Base-by-base conservation (phyloP, 2,888 invertebrate species). In the Hemicrepidius hirtus region DNA sequence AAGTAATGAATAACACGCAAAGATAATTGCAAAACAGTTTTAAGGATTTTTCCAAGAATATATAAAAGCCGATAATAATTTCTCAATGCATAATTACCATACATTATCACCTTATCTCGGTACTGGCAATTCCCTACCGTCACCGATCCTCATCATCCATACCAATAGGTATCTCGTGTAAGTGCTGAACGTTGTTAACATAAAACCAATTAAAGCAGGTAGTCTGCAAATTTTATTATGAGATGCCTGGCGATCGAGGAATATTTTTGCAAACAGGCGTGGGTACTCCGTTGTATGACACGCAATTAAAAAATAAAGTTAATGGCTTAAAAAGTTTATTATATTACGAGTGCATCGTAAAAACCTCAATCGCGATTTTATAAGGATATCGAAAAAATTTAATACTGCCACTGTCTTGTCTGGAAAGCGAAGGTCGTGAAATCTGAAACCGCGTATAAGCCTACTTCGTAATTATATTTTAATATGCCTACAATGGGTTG, bases 141-240 rank as follows among this genome's bases (percentile, higher is more conserved):
- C 37, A 13, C 57, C 28, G 55, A 57, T 57, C 37, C 57, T 57
- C 57, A 57, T 57, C 57, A 37, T 21, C 57, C 57, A 57, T 57
- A 37, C 57, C 20, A 57, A 57, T 57, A 57, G 55, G 57, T 37
- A 57, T 57, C 57, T 37, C 18, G 20, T 57, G 57, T 57, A 57
- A 57, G 57, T 57, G 57, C 57, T 57, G 57, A 57, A 57, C 57
- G 57, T 57, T 57, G 57, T 57, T 57, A 57, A 57, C 57, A 57
- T 57, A 57, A 57, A 57, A 57, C 57, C 57, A 57, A 57, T 57
- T 57, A 57, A 57, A 37, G 37, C 57, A 57, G 21, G 37, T 12
- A 57, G 57, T n/a, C 57, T 35, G 57, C 37, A 57, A 57, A 57
- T 57, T 57, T 57, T 57, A 57, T 57, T 57, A 57, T 57, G 20